Base-by-base conservation (phyloP, 2,113 vertebrate species). In the Oreochromis spilurus region DNA sequence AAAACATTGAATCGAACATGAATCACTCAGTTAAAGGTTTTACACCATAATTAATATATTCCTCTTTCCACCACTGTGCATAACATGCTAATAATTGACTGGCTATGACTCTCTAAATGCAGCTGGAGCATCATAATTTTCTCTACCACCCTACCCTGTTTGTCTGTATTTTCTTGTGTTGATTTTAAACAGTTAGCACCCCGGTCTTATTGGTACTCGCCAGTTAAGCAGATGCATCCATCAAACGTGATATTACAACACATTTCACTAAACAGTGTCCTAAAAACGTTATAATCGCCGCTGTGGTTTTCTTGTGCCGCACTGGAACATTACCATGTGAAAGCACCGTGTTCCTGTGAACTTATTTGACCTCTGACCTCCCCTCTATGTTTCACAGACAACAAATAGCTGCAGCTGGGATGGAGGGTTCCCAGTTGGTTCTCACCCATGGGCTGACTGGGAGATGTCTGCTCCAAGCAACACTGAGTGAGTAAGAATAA, bases 321-420 rank as follows among this genome's bases (percentile, higher is more conserved):
- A 58, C 65, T 36, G 82, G n/a, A 55, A 70, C 3, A 97, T 97
- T 97, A 97, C 92, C 97, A 97, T 97, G 87, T 97, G 97, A 97
- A 97, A 97, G 95, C 85, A 79, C 16, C 10, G 26, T 92, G 92
- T 96, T 96, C 94, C 96, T 97, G 97, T 96, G 97, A 97, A 97
- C 96, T 96, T 96, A 96, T 96, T 96, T 95, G 96, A 97, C 97
- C 97, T 96, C 87, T 96, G 97, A 97, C 96, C 96, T 93, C 94
- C 90, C 84, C 94, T 95, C 95, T 96, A 82, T 96, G 94, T 83
- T 82, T 92, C 48, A 13, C 91, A 91, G 95, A 95, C 96, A 96
- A 96, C 97, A 97, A 97, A 97, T 96, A 94, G 95, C 95, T 96
- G 95, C 95, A 96, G 96, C 96, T 96, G 95, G 92, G 93, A 90